A percentile compares a stretch with the other conserved stretches of the same genome.
Conservation (phyloP, 2,888 invertebrate genomes). For the Trachelus tabidus region DNA sequence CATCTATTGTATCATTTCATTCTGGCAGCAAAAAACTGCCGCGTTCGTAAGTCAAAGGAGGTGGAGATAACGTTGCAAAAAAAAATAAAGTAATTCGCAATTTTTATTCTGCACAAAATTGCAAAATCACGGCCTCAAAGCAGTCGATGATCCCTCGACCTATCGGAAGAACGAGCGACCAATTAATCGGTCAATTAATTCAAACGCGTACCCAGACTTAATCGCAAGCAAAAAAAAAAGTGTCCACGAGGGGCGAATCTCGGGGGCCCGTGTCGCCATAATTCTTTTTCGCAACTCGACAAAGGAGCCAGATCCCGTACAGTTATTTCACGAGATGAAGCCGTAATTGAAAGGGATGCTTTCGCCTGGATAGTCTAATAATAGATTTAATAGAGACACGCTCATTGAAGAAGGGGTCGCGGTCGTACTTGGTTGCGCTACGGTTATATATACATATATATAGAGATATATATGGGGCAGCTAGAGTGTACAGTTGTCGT, state of each 20-base stretch:
- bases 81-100: neutral
- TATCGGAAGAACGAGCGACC: neutral
- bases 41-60: neutral
- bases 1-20: neutral
- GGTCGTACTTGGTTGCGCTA: slow-evolving; percentile 9
- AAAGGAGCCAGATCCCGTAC: neutral
- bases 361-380: slow-evolving; percentile 56
- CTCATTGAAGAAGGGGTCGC: slow-evolving; percentile 62
- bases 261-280: neutral
- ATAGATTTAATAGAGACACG: slow-evolving; percentile 66
- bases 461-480: neutral
- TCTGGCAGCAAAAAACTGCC: neutral
- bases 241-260: neutral
- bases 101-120: neutral
- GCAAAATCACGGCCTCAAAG: neutral
- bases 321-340: slow-evolving; percentile 38
- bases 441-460: neutral
- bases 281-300: neutral
- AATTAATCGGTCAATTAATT: neutral
- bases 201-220: neutral
- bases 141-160: neutral
- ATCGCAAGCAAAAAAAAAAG: neutral
- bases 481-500: neutral
- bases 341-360: slow-evolving; percentile 62
- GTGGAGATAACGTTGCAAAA: neutral